Base-by-base conservation (phyloP, 2,113 vertebrate species). In the Mustela lutreola region DNA sequence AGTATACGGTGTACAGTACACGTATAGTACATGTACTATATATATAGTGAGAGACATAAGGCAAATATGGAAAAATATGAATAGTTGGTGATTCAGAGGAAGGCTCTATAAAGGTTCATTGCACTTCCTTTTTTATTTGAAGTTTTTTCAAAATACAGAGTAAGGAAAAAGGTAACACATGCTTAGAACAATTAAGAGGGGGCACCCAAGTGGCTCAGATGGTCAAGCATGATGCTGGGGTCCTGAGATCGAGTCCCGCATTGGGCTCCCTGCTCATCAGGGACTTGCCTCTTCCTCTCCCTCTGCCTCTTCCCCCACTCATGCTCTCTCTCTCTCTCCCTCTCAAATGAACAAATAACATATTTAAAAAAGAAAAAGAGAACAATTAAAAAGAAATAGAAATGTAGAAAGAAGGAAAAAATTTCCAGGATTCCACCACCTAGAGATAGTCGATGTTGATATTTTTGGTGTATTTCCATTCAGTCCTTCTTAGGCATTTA, bases 401-500 rank as follows among this genome's bases (percentile, higher is more conserved):
- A 79, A 90, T 14, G 2, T 26, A 11, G 62, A 79, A 86, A 83
- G 15, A 62, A 81, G 15, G 71, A 96, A 95, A 78, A 62, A 62
- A 62, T 42, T 90, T 1, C 1, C 15, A n/a, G 22, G 67, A 83
- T 76, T 58, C 53, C 22, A 82, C 76, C 56, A 62, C 21, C 39
- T 71, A 82, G 62, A 83, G 33, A 94, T 9, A 89, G 42, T 33
- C 56, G 42, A 4, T 58, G 78, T 83, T 79, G 81, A 15, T 42
- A 90, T 94, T 90, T 56, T 56, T 78, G 39, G 14, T 50, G 31
- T 67, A 33, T 85, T 83, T 84, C 14, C 14, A 82, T 67, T 83
- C 58, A 58, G 65, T 75, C 92, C 70, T 90, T 71, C 50, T 85
- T 73, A 80, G 73, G 71, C 28, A 42, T 39, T 85, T 96, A 45